phyloP scores from a whole-genome alignment of 53 echinoderm and acorn worm species.

The Patiria pectinifera region DNA sequence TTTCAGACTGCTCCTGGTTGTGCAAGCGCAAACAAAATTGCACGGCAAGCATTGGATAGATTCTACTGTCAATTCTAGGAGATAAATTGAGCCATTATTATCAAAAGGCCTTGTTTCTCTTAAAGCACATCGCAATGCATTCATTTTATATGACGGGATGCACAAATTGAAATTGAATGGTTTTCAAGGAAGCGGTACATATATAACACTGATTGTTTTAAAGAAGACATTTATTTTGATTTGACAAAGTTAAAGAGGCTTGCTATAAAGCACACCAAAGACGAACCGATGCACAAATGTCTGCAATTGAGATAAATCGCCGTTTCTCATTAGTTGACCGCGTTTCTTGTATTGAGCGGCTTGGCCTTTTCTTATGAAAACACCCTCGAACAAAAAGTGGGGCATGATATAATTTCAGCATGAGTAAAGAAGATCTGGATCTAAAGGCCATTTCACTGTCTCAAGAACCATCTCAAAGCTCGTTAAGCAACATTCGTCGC shows the following conservation, averaged over 20 bases:
- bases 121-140: background rate
- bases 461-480: background rate
- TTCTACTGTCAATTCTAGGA: background rate
- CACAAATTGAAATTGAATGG: background rate
- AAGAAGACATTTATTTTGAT: background rate
- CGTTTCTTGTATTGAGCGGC: background rate
- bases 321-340: background rate
- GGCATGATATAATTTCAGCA: background rate
- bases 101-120: background rate
- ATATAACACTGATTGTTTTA: background rate
- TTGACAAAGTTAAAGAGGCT: background rate
- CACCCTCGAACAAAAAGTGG: background rate
- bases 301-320: background rate
- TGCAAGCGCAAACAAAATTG: background rate
- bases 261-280: background rate
- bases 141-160: background rate
- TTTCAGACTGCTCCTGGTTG: background rate
- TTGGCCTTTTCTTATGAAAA: slow-evolving; percentile 2
- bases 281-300: background rate
- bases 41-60: background rate
- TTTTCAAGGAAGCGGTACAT: background rate
- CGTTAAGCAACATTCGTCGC: slow-evolving; percentile 12
- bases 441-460: background rate
- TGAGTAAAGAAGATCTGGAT: background rate
- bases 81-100: background rate